Base-by-base conservation (phyloP, 2,797 vertebrate genomes). In the Sebastes reedi region DNA sequence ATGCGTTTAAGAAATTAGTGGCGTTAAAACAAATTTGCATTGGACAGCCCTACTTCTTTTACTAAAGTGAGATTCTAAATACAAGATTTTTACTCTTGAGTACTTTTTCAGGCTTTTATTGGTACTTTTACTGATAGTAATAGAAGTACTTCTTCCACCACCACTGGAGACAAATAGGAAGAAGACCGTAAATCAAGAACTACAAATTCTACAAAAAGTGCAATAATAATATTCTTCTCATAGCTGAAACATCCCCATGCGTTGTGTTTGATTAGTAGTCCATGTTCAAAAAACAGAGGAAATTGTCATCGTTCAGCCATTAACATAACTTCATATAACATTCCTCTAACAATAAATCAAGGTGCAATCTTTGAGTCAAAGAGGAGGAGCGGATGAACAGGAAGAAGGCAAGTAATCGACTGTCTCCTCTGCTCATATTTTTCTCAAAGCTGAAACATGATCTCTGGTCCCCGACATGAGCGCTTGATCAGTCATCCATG, bases 1-100 rank as follows among this genome's bases (percentile, higher is more conserved):
- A 46, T 46, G 42, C 42, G 6, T 46, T 46, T 0, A 46, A 20
- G 42, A 50, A 50, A 46, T 46, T 1, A 46, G 14, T 46, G 42
- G 16, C 3, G 16, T 46, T 46, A 46, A 16, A 42, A 39, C 39
- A 3, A 42, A 42, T 42, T 42, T 42, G 39, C 6, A 0, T 42
- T 42, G 0, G 14, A 16, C 39, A 0, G 42, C 7, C 42, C 7
- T 46, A 46, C 16, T 54, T 54, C 3, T 54, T 70, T 27, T 5
- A 42, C 52, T 58, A 0, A 5, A 27, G 65, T 50, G 18, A 36
- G 7, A 66, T 25, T 42, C 24, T 6, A 27, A 39, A 66, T 65
- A 1, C 2, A 62, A 0, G 30, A 14, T 20, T 36, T 36, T 1
- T 7, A 32, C 16, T 8, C 42, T 20, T 0, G 7, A 20, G 42